These are phyloP conservation scores for Prorops nasuta DNA, from an alignment of 1,140 invertebrate species.

Conservation along the genomic window DNA sequence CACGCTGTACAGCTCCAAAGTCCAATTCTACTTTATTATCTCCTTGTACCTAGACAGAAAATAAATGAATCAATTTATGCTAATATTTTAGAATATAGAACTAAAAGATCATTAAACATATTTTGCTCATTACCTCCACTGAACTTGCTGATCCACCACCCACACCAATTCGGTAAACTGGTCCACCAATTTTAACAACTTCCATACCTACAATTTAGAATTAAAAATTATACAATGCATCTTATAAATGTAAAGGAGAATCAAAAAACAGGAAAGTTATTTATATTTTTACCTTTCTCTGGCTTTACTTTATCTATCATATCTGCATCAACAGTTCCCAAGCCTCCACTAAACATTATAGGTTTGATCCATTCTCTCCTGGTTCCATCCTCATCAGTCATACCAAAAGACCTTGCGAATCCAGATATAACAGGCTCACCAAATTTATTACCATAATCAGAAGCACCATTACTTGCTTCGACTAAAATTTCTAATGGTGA, in stretches of 20 bases:
- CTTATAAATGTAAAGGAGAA: slow-evolving; percentile 20
- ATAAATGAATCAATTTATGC: too few relatives aligned
- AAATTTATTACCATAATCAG: slow-evolving; percentile 99
- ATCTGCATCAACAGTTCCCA: slow-evolving; percentile 83
- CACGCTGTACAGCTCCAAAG: slow-evolving; percentile 95
- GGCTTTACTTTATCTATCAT: slow-evolving; percentile 75
- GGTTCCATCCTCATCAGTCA: slow-evolving; percentile 64
- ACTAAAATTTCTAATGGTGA: slow-evolving; percentile 83
- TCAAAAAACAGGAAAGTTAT: too few relatives aligned
- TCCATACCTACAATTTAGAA: slow-evolving; percentile 66
- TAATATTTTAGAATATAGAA: too few relatives aligned
- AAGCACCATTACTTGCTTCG: slow-evolving; percentile 96
- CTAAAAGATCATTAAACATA: slow-evolving; percentile 7
- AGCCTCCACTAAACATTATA: slow-evolving; percentile 97
- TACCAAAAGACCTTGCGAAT: slow-evolving; percentile 89
- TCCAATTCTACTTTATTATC: slow-evolving; percentile 85
- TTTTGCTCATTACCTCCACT: slow-evolving; percentile 66
- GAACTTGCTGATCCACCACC: slow-evolving; percentile 96
- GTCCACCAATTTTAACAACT: slow-evolving; percentile 93
- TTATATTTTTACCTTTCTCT: slow-evolving; percentile 64
- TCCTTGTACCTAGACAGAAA: slow-evolving; percentile 80
- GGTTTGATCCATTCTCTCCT: slow-evolving; percentile 95
- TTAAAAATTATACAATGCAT: slow-evolving; percentile 30
- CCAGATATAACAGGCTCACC: slow-evolving; percentile 92
- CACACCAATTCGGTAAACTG: slow-evolving; percentile 95